phyloP scores from a whole-genome alignment of 2,113 vertebrate species.

The Antennarius striatus region DNA sequence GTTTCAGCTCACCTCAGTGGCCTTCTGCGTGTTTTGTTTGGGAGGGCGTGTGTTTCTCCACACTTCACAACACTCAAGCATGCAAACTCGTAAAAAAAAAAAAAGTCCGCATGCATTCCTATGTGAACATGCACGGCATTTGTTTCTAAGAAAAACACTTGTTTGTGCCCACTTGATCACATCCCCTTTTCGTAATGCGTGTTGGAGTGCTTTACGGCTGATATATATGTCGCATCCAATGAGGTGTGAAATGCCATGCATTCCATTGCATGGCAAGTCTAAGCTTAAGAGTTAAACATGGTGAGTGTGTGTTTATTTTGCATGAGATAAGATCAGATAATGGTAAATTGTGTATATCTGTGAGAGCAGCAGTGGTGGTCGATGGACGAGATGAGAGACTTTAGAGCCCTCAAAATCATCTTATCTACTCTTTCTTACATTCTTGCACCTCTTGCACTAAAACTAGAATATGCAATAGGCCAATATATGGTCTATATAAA shows the following conservation, averaged over 20 bases:
- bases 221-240: conserved; percentile 28
- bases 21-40: conserved; percentile 30
- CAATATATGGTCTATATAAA: too few relatives aligned
- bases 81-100: conserved; percentile 28
- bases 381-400: neutral
- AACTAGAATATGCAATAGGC: neutral
- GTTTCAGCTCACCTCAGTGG: conserved; percentile 40
- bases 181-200: conserved; percentile 3
- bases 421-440: neutral
- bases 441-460: neutral
- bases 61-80: conserved; percentile 7
- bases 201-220: neutral
- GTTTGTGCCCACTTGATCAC: neutral
- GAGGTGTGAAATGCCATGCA: conserved; percentile 51
- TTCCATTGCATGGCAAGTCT: conserved; percentile 26
- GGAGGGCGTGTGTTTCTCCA: conserved; percentile 12
- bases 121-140: conserved; percentile 1
- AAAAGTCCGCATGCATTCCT: neutral
- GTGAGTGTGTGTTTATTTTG: conserved; percentile 33
- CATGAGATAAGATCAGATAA: conserved; percentile 33
- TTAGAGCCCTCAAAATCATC: neutral
- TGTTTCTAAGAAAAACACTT: neutral
- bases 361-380: neutral
- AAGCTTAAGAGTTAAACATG: conserved; percentile 43
- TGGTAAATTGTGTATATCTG: conserved; percentile 26